phyloP scores from a whole-genome alignment of 2,113 vertebrate genomes.

The Gallinago undulata region DNA sequence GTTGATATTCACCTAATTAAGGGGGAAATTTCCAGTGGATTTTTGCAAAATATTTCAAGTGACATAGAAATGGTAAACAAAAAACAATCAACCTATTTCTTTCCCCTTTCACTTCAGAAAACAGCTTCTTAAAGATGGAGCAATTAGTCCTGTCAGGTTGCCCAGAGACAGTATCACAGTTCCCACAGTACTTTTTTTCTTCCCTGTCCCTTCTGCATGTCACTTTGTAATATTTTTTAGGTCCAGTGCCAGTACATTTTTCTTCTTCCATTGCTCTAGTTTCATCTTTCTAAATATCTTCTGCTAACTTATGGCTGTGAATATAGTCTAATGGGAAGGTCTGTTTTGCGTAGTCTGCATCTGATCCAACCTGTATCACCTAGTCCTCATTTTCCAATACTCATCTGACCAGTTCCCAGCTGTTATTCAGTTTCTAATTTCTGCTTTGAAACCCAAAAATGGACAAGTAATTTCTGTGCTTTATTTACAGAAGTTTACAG shows the following conservation, averaged over 20 bases:
- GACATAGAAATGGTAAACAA: neutral
- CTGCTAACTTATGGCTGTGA: neutral
- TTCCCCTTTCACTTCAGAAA: neutral
- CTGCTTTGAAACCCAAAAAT: neutral
- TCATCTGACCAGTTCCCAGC: neutral
- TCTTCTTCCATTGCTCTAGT: neutral
- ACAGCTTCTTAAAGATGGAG: neutral
- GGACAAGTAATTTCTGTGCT: neutral
- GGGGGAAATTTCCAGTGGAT: neutral
- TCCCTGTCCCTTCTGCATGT: neutral
- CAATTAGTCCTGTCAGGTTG: neutral
- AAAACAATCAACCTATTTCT: neutral
- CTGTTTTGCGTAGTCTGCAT: neutral
- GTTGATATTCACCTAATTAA: neutral
- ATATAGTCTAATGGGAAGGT: neutral
- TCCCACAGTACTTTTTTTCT: neutral
- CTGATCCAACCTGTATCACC: neutral
- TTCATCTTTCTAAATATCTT: neutral
- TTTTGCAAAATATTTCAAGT: neutral
- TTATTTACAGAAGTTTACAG: neutral
- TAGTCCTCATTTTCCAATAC: neutral
- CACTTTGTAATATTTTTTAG: neutral
- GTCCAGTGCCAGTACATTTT: neutral
- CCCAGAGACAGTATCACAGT: neutral
- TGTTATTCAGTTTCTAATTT: neutral